Evolutionary conservation across 2,888 invertebrate genomes (phyloP).

Genomic region (Leucophenga montana): DNA sequence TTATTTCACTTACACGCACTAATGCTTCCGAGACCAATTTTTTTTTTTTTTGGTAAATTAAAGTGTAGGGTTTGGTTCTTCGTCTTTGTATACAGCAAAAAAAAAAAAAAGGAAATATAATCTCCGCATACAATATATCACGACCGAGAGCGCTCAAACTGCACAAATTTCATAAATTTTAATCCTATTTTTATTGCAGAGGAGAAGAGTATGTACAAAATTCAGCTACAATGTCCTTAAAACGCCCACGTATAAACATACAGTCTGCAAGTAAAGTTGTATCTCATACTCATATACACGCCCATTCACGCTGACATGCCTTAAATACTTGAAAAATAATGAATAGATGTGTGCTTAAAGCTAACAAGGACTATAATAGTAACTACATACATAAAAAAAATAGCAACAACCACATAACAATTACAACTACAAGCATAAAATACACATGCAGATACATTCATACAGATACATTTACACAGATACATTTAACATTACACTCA

Average conservation of each 20-base stretch:
- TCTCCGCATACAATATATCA: no score
- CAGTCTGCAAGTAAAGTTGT: no score
- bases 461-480: no score
- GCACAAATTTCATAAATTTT: constrained; percentile 58
- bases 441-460: not conserved
- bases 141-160: not conserved
- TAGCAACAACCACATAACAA: constrained; percentile 17
- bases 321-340: constrained; percentile 23
- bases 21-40: no score
- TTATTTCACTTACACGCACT: no score
- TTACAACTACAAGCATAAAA: constrained; percentile 7
- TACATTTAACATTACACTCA: no score
- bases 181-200: constrained; percentile 63
- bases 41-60: no score
- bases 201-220: not conserved
- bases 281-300: not conserved
- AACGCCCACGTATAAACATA: no score
- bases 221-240: no score
- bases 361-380: constrained; percentile 40
- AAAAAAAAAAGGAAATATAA: no score
- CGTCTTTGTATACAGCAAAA: no score
- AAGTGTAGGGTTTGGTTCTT: no score
- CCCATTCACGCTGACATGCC: constrained; percentile 2
- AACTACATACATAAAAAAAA: constrained; percentile 44
- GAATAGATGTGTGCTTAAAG: constrained; percentile 47